Percentiles rank a stretch among this genome's conserved stretches.
phyloP scores from a whole-genome alignment of 1,140 invertebrate species.

The Drosophila lacteicornis region DNA sequence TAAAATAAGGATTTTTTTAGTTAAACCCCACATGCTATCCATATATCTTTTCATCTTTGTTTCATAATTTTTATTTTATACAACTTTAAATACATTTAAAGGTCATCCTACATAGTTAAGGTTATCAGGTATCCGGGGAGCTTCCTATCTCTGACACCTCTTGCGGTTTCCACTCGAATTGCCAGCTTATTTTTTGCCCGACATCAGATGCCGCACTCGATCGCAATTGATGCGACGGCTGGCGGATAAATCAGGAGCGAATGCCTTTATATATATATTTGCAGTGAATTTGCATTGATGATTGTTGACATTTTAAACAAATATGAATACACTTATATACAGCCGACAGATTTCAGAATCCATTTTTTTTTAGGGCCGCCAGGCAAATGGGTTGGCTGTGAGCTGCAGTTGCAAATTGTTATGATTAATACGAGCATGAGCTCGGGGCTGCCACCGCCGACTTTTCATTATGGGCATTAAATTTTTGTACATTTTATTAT shows the following conservation, averaged over 20 bases:
- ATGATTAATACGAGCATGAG: conserved; percentile 66
- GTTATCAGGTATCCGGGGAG: neutral
- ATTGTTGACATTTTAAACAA: conserved; percentile 79
- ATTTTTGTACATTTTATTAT: conserved; percentile 72
- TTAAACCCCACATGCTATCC: too few relatives aligned
- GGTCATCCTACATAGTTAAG: neutral
- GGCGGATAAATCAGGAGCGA: conserved; percentile 48
- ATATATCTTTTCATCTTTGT: neutral
- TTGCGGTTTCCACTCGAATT: conserved; percentile 19
- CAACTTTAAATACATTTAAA: neutral
- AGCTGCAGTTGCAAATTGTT: conserved; percentile 52
- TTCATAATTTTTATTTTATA: neutral
- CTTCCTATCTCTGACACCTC: conserved; percentile 9
- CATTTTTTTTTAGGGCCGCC: conserved; percentile 27
- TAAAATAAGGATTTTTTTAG: too few relatives aligned
- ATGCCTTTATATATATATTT: conserved; percentile 53
- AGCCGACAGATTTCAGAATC: conserved; percentile 45
- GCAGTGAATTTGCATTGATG: conserved; percentile 74
- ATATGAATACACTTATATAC: conserved; percentile 57
- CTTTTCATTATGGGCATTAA: conserved; percentile 72
- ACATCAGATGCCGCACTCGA: conserved; percentile 26
- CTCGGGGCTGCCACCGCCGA: conserved; percentile 22
- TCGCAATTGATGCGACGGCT: conserved; percentile 45
- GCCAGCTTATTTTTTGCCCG: conserved; percentile 5
- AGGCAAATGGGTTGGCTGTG: conserved; percentile 17